phyloP scores from a whole-genome alignment of 2,113 vertebrate species.

The Chaetorhynchus papuensis region DNA sequence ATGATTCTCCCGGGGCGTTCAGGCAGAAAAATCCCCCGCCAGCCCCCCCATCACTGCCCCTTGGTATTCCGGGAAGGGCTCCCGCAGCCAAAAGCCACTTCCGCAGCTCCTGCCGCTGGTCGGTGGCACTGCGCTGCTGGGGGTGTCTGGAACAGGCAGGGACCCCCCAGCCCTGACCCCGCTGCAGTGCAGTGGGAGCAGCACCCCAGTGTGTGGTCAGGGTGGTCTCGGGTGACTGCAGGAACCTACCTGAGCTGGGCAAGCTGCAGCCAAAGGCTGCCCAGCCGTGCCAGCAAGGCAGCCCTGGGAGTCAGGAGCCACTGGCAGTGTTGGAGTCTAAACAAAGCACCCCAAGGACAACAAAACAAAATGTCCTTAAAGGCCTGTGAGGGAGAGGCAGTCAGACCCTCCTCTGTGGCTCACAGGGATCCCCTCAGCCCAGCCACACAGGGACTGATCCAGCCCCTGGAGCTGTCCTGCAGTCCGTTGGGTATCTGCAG shows the following conservation, averaged over 20 bases:
- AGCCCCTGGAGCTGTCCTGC: neutral
- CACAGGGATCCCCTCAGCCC: neutral
- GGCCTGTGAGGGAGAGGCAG: neutral
- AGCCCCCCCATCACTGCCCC: conserved; percentile 8
- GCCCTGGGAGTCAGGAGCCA: conserved; percentile 14
- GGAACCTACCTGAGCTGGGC: neutral
- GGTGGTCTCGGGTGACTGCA: neutral
- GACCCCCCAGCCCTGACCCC: neutral
- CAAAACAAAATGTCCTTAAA: conserved; percentile 50
- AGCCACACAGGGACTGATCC: neutral
- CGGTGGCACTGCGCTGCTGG: neutral
- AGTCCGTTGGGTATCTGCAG: rapidly evolving
- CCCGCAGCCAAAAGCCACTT: conserved; percentile 13
- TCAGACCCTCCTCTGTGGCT: neutral
- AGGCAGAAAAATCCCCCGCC: conserved; percentile 59
- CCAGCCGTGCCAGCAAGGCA: neutral
- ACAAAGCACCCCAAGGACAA: conserved; percentile 5
- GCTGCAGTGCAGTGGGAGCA: neutral
- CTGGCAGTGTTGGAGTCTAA: conserved; percentile 7
- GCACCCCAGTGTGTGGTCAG: rapidly evolving
- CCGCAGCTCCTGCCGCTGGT: neutral
- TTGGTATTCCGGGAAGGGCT: conserved; percentile 46
- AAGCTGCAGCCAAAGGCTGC: neutral
- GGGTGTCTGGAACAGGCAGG: neutral
- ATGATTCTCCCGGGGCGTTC: conserved; percentile 12